Base-by-base conservation (phyloP, 1,140 invertebrate species). In the Mamestra configurata region DNA sequence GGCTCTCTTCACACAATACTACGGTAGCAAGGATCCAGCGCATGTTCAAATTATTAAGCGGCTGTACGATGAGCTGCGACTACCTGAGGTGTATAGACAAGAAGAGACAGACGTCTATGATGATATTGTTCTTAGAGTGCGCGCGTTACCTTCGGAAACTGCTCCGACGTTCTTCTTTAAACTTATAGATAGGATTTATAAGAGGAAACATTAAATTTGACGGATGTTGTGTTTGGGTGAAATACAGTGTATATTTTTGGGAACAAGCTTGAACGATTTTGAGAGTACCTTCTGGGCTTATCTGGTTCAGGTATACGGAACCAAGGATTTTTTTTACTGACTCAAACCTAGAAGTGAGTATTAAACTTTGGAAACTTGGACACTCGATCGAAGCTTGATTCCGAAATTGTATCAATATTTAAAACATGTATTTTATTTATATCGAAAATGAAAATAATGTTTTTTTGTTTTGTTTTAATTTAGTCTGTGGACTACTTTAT, bases 21-120 rank as follows among this genome's bases (percentile, higher is more conserved):
- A 98, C 89, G 98, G 97, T 0, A 92, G 90, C 13, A 82, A 96
- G 11, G 96, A 98, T 85, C 93, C 95, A 0, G 95, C 96, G 35
- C 97, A 97, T 84, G 96, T 98, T 10, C 93, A 95, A 43, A 94
- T 94, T 37, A 97, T 99, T 0, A 98, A 97, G 91, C 89, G 96
- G 27, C 90, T 99, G 0, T 99, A 98, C 86, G 96, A 97, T 77
- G 97, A 98, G 81, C 89, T 99, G 4, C 95, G 97, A 55, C 83
- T 99, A 20, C 96, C 88, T 1, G 37, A 86, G 20, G 5, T 88
- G 10, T 94, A 92, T 18, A 43, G 46, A 1, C 31, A 81, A 49
- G 82, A 89, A 31, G 92, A 94, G 59, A 83, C 73, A 1, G 46
- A 73, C 4, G 68, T 86, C n/a, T 87, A 90, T 57, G 85, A 93